A percentile compares a stretch with the other conserved stretches of the same genome.
These are phyloP conservation scores for Ophion obscuratus DNA, from an alignment of 2,888 invertebrate species.

Conservation along the genomic window DNA sequence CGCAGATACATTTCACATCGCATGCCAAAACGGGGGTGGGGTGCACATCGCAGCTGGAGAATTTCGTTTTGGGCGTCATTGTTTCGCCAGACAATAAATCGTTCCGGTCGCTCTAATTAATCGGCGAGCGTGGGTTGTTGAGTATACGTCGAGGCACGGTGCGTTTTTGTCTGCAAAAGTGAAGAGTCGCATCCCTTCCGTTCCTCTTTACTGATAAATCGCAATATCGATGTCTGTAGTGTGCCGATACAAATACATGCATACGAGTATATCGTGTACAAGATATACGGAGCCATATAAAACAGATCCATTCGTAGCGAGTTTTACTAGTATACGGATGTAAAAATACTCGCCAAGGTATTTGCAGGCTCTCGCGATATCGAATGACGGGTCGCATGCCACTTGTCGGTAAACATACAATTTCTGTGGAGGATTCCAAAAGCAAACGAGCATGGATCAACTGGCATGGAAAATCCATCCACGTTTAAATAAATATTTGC, in stretches of 20 bases:
- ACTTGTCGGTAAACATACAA: background rate
- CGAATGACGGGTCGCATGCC: conserved; percentile 2
- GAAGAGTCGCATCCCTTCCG: conserved; percentile 9
- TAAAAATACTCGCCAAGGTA: conserved; percentile 7
- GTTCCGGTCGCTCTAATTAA: conserved; percentile 51
- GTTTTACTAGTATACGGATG: background rate
- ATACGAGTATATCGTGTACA: too few relatives aligned
- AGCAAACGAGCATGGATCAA: too few relatives aligned
- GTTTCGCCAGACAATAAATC: conserved; percentile 58
- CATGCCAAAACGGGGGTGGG: conserved; percentile 30
- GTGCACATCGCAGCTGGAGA: conserved; percentile 35
- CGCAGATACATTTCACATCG: background rate
- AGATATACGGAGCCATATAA: background rate
- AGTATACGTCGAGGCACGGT: conserved; percentile 11
- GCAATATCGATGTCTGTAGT: conserved; percentile 23
- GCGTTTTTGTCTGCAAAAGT: background rate
- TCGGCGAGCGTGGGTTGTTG: conserved; percentile 24
- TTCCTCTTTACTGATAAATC: conserved; percentile 45
- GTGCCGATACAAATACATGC: background rate
- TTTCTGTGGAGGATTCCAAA: background rate
- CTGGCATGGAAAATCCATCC: too few relatives aligned
- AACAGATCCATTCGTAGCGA: background rate
- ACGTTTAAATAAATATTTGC: too few relatives aligned
- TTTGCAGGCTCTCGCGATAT: conserved; percentile 24
- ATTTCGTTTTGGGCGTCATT: conserved; percentile 54